phyloP scores from a whole-genome alignment of 2,888 invertebrate species.

The Anthophora plumipes region DNA sequence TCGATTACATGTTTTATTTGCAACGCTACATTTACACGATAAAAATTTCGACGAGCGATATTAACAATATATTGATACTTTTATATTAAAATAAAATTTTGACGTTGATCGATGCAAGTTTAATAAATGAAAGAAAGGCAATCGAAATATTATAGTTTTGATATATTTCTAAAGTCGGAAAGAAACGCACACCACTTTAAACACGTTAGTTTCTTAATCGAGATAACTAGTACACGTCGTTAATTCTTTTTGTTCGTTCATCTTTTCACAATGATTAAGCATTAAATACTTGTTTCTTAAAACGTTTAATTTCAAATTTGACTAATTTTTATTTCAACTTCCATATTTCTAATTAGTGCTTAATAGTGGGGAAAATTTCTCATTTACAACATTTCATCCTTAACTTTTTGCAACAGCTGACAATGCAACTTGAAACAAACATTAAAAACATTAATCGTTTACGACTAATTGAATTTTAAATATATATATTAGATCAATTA shows the following conservation, averaged over 20 bases:
- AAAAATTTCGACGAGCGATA: background rate
- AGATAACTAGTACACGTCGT: background rate
- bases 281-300: background rate
- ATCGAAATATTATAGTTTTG: too few species aligned
- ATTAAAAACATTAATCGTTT: background rate
- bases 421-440: background rate
- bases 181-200: background rate
- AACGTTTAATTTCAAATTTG: conserved; percentile 6
- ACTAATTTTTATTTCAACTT: conserved; percentile 27
- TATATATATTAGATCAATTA: conserved; percentile 11
- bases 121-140: background rate
- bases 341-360: background rate
- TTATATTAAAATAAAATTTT: background rate
- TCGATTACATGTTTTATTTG: conserved; percentile 13
- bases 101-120: background rate
- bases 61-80: background rate
- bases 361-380: background rate
- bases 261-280: background rate
- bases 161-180: background rate
- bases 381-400: background rate
- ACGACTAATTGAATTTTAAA: background rate
- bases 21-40: background rate
- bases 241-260: background rate
- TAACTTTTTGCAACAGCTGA: background rate
- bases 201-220: background rate